phyloP scores from a whole-genome alignment of 2,113 vertebrate species.

The Gila orcuttii region DNA sequence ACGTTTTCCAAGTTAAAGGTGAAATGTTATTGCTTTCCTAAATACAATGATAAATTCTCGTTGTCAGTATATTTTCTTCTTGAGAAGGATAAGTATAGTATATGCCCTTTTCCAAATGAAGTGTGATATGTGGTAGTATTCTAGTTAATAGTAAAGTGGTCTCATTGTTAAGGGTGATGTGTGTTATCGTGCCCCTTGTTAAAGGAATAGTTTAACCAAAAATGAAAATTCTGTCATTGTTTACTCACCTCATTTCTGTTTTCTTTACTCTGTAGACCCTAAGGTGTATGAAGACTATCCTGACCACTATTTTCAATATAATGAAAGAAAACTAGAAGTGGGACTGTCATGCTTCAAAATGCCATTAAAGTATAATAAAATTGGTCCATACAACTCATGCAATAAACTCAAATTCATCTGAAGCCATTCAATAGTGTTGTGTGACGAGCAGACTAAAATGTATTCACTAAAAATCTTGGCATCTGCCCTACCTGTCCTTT shows the following conservation, averaged over 20 bases:
- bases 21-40: not conserved
- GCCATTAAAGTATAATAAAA: not conserved
- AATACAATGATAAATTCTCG: not conserved
- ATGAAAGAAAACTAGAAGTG: not conserved
- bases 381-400: not conserved
- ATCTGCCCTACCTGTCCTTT: too few relatives aligned
- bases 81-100: not conserved
- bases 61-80: not conserved
- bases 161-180: not conserved
- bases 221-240: not conserved
- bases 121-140: not conserved
- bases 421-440: too few relatives aligned
- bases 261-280: not conserved
- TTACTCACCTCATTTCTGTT: not conserved
- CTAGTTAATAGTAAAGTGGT: not conserved
- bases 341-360: not conserved
- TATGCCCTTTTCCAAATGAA: not conserved
- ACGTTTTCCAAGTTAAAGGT: not conserved
- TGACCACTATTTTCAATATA: not conserved
- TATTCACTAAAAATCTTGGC: too few relatives aligned
- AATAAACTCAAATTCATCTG: too few relatives aligned
- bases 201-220: not conserved
- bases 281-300: not conserved
- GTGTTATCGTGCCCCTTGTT: not conserved
- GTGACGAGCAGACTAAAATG: too few relatives aligned